A percentile compares a stretch with the other conserved stretches of the same genome.
These are phyloP conservation scores for Monopterus albus DNA, from an alignment of 2,113 vertebrate genomes.

Conservation along the genomic window DNA sequence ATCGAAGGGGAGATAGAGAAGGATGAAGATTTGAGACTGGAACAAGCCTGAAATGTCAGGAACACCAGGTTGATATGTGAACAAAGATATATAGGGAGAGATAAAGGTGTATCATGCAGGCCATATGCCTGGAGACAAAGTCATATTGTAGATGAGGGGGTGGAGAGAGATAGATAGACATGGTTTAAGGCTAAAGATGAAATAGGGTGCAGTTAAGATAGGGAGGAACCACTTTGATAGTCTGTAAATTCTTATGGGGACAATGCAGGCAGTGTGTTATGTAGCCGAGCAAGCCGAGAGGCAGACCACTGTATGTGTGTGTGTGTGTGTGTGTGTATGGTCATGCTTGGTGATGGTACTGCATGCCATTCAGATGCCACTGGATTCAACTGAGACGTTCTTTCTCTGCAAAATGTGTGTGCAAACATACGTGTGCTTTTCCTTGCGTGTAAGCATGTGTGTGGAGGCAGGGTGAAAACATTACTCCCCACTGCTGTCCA, in stretches of 20 bases:
- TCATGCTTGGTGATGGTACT: conserved; percentile 26
- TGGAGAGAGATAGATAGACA: conserved; percentile 36
- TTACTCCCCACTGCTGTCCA: conserved; percentile 66
- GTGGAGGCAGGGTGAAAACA: conserved; percentile 52
- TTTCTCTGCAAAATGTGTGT: conserved; percentile 33
- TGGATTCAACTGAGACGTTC: conserved; percentile 36
- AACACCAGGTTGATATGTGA: conserved; percentile 40
- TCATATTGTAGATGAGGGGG: conserved; percentile 27
- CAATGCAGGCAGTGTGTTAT: conserved; percentile 2
- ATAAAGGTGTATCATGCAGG: conserved; percentile 37
- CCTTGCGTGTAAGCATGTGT: conserved; percentile 19
- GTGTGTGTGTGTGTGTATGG: too few relatives aligned
- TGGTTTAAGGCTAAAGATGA: conserved; percentile 54
- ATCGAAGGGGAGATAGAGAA: conserved; percentile 20
- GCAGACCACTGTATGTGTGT: conserved; percentile 10
- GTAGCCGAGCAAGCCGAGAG: conserved; percentile 10
- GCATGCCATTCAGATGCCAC: conserved; percentile 25
- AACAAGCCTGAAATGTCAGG: conserved; percentile 43
- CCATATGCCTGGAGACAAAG: conserved; percentile 35
- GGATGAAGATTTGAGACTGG: conserved; percentile 45
- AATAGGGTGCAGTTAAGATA: conserved; percentile 15
- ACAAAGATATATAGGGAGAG: conserved; percentile 50
- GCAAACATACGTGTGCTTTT: conserved; percentile 26
- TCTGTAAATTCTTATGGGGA: conserved; percentile 35
- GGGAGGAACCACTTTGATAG: conserved; percentile 48